Conservation (phyloP, 2,888 invertebrate genomes). For the Temnothorax ravouxi region DNA sequence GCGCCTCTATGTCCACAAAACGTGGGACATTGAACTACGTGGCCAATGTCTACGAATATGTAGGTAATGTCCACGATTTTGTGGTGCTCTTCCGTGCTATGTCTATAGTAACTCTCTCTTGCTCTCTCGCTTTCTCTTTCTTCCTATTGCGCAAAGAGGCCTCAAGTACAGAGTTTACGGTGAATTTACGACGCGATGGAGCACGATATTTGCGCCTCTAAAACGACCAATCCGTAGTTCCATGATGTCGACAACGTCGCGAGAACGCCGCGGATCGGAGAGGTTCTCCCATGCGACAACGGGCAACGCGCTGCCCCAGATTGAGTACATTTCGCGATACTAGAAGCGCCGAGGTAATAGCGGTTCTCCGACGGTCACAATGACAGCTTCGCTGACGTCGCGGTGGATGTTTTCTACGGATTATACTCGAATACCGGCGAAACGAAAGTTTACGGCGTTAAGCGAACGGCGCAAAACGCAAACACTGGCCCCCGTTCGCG, state of each 20-base stretch:
- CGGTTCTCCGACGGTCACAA: constrained; percentile 25
- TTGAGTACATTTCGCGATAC: constrained; percentile 70
- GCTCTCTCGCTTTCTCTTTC: not conserved
- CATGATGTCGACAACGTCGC: constrained; percentile 29
- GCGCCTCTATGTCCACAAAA: too few relatives aligned
- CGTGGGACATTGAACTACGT: too few relatives aligned
- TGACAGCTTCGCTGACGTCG: not conserved
- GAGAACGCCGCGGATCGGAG: constrained; percentile 52
- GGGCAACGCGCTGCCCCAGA: constrained; percentile 50
- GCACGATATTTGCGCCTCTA: constrained; percentile 70
- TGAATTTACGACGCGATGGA: constrained; percentile 66
- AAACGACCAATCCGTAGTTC: constrained; percentile 64
- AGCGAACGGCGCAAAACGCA: constrained; percentile 12
- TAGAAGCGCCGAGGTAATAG: constrained; percentile 64
- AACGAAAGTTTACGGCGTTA: not conserved
- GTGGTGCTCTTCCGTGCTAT: too few relatives aligned
- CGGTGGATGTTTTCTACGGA: constrained; percentile 1
- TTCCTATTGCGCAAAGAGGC: constrained; percentile 46
- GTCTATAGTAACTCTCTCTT: not conserved
- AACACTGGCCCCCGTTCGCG: not conserved
- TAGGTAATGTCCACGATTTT: too few relatives aligned
- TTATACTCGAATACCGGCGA: constrained; percentile 1
- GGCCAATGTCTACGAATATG: too few relatives aligned
- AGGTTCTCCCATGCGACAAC: constrained; percentile 49
- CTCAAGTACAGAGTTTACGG: constrained; percentile 64